Evolutionary conservation across 2,113 vertebrate genomes (phyloP), one percentile per base, ranked within the genome.

Genomic region (Lynx canadensis): DNA sequence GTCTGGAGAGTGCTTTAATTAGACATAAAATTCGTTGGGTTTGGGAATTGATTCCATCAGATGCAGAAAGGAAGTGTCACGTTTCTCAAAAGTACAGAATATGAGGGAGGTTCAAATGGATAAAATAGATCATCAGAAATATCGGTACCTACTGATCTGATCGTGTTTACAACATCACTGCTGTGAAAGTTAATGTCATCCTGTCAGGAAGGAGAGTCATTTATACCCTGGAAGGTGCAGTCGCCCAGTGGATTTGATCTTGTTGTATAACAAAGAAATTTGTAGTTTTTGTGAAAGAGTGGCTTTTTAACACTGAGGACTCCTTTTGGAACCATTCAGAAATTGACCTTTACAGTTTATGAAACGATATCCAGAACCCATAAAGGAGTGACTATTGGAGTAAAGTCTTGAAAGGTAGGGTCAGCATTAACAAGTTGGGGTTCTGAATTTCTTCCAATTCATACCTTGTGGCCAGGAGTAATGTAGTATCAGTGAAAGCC

Each of bases 61-160:
- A 38, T 91, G 27, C 79, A 95, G 93, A 91, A 87, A 91, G 97
- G 93, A 89, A 65, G 95, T 52, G 2, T 95, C 92, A 60, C 29
- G 33, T 97, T 98, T 98, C 52, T 25, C 9, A 29, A 60, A 82
- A 79, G 73, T 93, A 78, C 0, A 13, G 89, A 96, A 14, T 48
- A 78, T 41, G 0, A 65, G 73, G 82, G 96, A 29, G 66, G 76
- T 90, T 96, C 97, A 68, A 94, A 91, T 57, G 3, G 88, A 66
- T 78, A 4, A 14, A 0, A 45, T 85, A 14, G 66, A 60, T 97
- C 81, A 0, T 65, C 79, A 94, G 93, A 86, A 84, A 82, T 89
- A 90, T 36, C 27, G 15, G 48, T 23, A 48, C 63, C 55, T 45
- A 4, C 25, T 52, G 48, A 69, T 18, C 57, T 41, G 48, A 5